Evolutionary conservation across 2,888 invertebrate species (phyloP).

Genomic region (Cryptocephalus primarius): DNA sequence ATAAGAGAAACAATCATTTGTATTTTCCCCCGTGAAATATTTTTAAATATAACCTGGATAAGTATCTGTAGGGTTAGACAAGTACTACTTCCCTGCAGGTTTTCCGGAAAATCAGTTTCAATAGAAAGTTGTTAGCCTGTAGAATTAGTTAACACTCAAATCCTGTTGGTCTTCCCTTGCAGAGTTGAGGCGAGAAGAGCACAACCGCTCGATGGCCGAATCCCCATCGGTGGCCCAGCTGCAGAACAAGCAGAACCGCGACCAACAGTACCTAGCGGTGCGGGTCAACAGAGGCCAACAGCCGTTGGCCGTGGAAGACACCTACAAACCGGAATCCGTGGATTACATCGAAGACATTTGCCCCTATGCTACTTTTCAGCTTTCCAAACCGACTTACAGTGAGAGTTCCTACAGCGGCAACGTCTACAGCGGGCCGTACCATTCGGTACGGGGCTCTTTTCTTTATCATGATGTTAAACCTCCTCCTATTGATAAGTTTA

Average conservation of each 20-base stretch:
- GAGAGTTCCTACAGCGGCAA: conserved; percentile 86
- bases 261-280: conserved; percentile 66
- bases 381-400: conserved; percentile 71
- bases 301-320: conserved; percentile 40
- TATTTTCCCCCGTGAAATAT: no score
- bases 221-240: conserved; percentile 68
- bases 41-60: no score
- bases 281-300: conserved; percentile 36
- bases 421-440: conserved; percentile 78
- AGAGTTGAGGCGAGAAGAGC: conserved; percentile 41
- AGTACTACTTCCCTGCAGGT: no score
- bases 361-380: conserved; percentile 85
- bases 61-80: no score
- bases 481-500: conserved; percentile 63
- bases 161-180: conserved; percentile 6
- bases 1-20: no score
- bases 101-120: no score
- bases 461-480: conserved; percentile 83
- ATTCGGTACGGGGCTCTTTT: conserved; percentile 75
- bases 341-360: conserved; percentile 91
- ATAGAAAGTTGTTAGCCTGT: no score
- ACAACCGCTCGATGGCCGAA: conserved; percentile 51
- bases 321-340: conserved; percentile 42
- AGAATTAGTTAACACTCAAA: no score
- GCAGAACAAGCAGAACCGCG: conserved; percentile 70